Base-by-base conservation (phyloP, 2,888 invertebrate species). In the Lypha dubia region DNA sequence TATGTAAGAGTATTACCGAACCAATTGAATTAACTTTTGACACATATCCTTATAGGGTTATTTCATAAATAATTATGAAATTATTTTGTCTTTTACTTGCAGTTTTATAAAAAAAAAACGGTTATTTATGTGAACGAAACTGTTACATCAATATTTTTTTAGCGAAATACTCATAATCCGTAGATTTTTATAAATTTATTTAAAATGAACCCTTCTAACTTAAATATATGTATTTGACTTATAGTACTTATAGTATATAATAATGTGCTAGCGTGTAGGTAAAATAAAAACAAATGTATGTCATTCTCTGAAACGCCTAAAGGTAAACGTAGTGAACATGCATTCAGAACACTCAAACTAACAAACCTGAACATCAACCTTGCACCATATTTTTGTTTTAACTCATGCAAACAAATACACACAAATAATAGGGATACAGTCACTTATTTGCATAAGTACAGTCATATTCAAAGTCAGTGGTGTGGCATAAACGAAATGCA, bases 251-350 rank as follows among this genome's bases (percentile, higher is more conserved):
- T n/a, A n/a, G n/a, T n/a, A n/a, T 65, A 3, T 17, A 24, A 44
- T 22, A 9, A 22, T 28, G 1, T 41, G 17, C 6, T 28, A 3
- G 58, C 46, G 20, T 44, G 20, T 24, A 17, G 44, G 44, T 6
- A 9, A 32, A 51, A 11, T n/a, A n/a, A 62, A 51, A 20, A 46
- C 1, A 17, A 17, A 49, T 49, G 17, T 62, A 41, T 74, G 63
- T 41, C 74, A 63, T 75, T 53, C 28, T 28, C 65, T 53, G 11
- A 41, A 75, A 65, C 32, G 32, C 63, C 75, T 56, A 38, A 74
- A 63, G 62, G 51, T 9, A 51, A 7, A 51, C 22, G 15, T 20
- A 51, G 22, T 17, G 17, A 38, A 28, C 56, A 56, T 56, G 24
- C 22, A 56, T 49, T 9, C 20, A 17, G 6, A 11, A 41, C 35